Percentiles rank a stretch among this genome's conserved stretches.
Conservation (phyloP, 2,113 vertebrate species). For the Anser cygnoides region DNA sequence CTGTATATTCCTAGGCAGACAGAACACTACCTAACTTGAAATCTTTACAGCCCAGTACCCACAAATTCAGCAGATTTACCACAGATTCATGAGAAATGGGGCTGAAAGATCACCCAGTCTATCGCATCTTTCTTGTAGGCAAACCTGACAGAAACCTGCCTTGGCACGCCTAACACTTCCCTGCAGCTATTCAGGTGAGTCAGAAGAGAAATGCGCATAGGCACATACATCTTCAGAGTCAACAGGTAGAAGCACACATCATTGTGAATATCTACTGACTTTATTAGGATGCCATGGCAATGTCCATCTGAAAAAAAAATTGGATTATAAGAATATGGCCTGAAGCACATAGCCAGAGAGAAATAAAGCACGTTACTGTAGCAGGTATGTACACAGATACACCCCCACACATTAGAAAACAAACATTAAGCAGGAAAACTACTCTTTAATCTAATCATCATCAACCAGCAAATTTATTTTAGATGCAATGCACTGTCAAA, state of each 20-base stretch:
- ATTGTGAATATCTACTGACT: neutral
- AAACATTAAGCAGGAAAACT: neutral
- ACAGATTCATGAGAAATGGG: neutral
- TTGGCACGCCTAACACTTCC: neutral
- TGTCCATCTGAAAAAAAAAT: neutral
- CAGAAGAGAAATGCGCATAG: neutral
- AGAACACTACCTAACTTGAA: neutral
- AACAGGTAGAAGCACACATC: neutral
- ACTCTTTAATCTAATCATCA: neutral
- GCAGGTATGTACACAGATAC: neutral
- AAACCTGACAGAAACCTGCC: neutral
- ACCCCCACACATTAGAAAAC: accelerated
- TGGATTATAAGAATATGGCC: neutral
- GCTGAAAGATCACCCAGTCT: neutral
- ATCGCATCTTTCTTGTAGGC: neutral
- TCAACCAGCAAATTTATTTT: neutral
- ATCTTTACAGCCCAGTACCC: neutral
- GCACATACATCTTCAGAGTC: neutral
- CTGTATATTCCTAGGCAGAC: neutral
- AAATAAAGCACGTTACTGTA: neutral
- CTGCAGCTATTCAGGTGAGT: neutral
- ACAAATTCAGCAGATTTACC: neutral
- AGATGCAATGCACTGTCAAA: neutral
- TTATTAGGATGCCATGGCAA: neutral
- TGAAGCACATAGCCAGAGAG: neutral